Evolutionary conservation across 2,888 invertebrate genomes (phyloP).

Genomic region (Xylophagus ater): DNA sequence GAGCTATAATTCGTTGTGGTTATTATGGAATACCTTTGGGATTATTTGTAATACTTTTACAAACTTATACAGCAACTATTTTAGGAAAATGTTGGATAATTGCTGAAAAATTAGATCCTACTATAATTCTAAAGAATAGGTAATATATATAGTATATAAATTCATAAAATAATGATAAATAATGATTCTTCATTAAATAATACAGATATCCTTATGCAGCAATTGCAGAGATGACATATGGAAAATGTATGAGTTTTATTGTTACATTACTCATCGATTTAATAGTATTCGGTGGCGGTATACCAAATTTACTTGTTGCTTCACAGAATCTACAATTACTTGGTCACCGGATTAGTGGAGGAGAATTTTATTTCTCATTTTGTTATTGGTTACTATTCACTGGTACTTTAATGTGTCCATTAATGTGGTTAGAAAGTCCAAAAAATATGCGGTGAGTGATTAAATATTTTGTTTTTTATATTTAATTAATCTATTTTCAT

Average conservation of each 20-base stretch:
- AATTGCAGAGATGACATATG: conserved; percentile 68
- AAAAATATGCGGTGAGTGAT: conserved; percentile 77
- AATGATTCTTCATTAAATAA: conserved; percentile 2
- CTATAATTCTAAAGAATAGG: conserved; percentile 50
- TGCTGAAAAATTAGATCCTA: conserved; percentile 57
- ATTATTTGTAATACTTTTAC: conserved; percentile 23
- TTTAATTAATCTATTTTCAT: conserved; percentile 2
- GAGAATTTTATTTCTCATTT: conserved; percentile 56
- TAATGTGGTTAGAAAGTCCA: conserved; percentile 82
- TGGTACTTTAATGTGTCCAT: conserved; percentile 60
- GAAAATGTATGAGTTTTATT: conserved; percentile 46
- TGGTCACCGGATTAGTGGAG: conserved; percentile 55
- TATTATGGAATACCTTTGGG: conserved; percentile 60
- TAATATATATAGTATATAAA: conserved; percentile 19
- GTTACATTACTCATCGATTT: conserved; percentile 63
- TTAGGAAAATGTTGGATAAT: conserved; percentile 78
- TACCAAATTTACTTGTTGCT: conserved; percentile 70
- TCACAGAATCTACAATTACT: conserved; percentile 70
- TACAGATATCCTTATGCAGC: conserved; percentile 74
- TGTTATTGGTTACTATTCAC: conserved; percentile 75
- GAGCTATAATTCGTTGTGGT: conserved; percentile 63
- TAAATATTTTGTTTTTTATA: conserved; percentile 5
- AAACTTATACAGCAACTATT: too few species aligned
- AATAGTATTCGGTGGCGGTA: conserved; percentile 64
- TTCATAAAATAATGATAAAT: not conserved